Percentiles rank a stretch among this genome's conserved stretches.
These are phyloP conservation scores for Mystacornis crossleyi DNA, from an alignment of 2,113 vertebrate species.

Conservation along the genomic window DNA sequence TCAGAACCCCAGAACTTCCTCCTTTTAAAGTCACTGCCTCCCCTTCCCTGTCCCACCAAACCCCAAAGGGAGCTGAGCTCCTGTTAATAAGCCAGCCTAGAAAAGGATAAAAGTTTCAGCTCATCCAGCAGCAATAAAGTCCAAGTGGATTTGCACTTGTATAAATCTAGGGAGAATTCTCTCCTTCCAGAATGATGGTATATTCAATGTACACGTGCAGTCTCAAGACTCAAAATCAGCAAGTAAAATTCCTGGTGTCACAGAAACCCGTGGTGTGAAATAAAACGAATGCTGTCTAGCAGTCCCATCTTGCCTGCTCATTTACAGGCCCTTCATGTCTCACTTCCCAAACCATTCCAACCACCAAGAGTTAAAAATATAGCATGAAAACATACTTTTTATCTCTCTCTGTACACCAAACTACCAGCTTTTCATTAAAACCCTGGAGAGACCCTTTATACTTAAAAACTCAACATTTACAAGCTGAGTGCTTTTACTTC, in stretches of 20 bases:
- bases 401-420: not conserved
- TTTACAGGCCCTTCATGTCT: slow-evolving; percentile 53
- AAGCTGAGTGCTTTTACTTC: slow-evolving; percentile 64
- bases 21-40: not conserved
- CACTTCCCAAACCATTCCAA: slow-evolving; percentile 41
- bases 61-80: not conserved
- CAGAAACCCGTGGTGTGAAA: slow-evolving; percentile 59
- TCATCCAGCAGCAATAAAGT: slow-evolving; percentile 14
- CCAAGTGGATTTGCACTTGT: slow-evolving; percentile 19
- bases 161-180: slow-evolving; percentile 38
- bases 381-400: not conserved
- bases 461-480: slow-evolving; percentile 53
- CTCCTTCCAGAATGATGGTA: not conserved
- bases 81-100: not conserved
- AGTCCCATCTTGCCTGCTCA: slow-evolving; percentile 9
- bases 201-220: not conserved
- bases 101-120: slow-evolving; percentile 1
- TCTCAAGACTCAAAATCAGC: slow-evolving; percentile 57
- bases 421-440: slow-evolving; percentile 48
- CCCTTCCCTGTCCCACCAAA: not conserved
- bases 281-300: slow-evolving; percentile 58
- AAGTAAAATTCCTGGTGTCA: slow-evolving; percentile 70
- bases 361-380: slow-evolving; percentile 40
- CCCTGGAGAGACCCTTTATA: slow-evolving; percentile 40
- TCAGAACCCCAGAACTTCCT: not conserved